Evolutionary conservation across 2,888 invertebrate species (phyloP), one percentile per base, ranked within the genome.

Genomic region (Melinaea menophilus): DNA sequence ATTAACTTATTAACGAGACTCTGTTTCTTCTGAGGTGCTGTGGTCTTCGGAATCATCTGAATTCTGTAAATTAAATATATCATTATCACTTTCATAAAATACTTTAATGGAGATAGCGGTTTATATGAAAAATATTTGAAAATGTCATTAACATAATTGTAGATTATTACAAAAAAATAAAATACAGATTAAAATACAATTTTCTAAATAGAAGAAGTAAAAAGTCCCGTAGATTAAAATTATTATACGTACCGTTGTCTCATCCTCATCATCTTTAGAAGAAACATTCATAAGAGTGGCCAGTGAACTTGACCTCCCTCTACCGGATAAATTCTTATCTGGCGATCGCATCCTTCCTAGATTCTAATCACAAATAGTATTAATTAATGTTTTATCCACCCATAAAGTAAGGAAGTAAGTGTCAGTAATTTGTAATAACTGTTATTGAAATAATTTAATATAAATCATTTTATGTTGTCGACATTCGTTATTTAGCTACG

Each of bases 251-350:
- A 89, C 89, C 75, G 88, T 78, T 47, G 82, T 80, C 35, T 86
- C 84, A 1, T 82, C 84, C 58, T 84, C 81, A 4, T 84, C 81
- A 33, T 84, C 82, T 73, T 81, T 84, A 5, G 82, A 73, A 2
- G 88, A 83, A 56, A 85, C 80, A 73, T 85, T 88, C 83, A 88
- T 84, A 7, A 90, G 77, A 7, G 85, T 82, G 11, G 85, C 86
- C 46, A 90, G 72, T 1, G 90, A 89, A 65, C 73, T 79, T 1
- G 89, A 79, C 65, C 85, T 79, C n/a, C 75, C 73, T 66, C 85
- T 77, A 22, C 69, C 74, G 3, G 71, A 46, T 3, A 74, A 45
- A 57, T 73, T 77, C 59, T 81, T 73, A 47, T 74, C 89, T 0
- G 88, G 86, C 11, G 88, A 87, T 62, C 77, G 81, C 59, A 79